Evolutionary conservation across 2,113 vertebrate species (phyloP).

Genomic region (Telmatochromis brachygnathus): DNA sequence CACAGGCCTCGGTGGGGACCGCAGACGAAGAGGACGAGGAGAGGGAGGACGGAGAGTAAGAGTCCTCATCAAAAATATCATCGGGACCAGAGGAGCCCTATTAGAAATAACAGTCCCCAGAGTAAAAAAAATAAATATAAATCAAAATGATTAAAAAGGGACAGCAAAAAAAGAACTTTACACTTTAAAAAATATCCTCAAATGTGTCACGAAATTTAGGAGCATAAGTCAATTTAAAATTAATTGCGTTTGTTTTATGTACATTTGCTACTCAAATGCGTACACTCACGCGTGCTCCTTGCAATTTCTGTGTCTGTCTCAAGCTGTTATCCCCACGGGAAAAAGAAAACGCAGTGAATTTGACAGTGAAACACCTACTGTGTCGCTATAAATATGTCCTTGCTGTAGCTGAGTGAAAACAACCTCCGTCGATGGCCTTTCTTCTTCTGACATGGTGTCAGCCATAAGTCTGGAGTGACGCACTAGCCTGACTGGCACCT

Average conservation of each 20-base stretch:
- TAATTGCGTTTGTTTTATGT: not conserved
- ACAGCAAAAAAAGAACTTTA: no score
- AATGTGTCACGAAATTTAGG: not conserved
- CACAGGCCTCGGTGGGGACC: conserved; percentile 71
- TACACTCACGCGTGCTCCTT: not conserved
- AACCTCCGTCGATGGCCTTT: not conserved
- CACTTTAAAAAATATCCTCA: not conserved
- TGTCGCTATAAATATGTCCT: conserved; percentile 8
- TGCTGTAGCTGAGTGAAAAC: conserved; percentile 4
- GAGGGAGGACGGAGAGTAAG: conserved; percentile 47
- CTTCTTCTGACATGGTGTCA: conserved; percentile 34
- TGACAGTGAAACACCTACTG: conserved; percentile 29
- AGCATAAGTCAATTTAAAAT: not conserved
- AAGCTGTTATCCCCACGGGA: not conserved
- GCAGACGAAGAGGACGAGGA: conserved; percentile 76
- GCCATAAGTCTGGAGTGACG: not conserved
- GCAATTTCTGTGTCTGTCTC: not conserved
- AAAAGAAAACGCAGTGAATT: not conserved
- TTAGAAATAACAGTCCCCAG: not conserved
- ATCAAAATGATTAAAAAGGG: not conserved
- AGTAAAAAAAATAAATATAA: not conserved
- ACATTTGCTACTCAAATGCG: not conserved
- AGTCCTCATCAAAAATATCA: conserved; percentile 61
- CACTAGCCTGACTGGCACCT: not conserved
- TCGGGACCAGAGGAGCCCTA: conserved; percentile 63